phyloP scores from a whole-genome alignment of 2,797 vertebrate genomes.

The Hoplostethus mediterraneus region DNA sequence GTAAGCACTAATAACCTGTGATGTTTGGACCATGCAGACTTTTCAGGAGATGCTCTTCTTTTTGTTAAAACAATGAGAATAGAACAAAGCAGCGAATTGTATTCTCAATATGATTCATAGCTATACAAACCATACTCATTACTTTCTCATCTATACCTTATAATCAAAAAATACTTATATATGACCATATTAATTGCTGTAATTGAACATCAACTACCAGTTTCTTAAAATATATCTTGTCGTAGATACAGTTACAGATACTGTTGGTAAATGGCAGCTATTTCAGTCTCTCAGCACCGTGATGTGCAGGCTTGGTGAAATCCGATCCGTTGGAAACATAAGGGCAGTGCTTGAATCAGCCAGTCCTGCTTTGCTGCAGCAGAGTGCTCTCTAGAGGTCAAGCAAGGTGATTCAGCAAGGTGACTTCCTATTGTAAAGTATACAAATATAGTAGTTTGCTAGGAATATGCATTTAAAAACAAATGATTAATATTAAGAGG shows the following conservation, averaged over 20 bases:
- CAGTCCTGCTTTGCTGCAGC: slow-evolving; percentile 52
- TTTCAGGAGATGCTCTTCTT: neutral
- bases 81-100: too few relatives aligned
- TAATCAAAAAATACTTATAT: neutral
- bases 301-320: slow-evolving; percentile 72
- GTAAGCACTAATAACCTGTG: neutral
- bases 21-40: neutral
- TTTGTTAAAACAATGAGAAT: too few relatives aligned
- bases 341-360: slow-evolving; percentile 60
- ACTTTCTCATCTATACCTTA: too few relatives aligned
- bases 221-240: slow-evolving; percentile 52
- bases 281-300: slow-evolving; percentile 69
- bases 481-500: neutral
- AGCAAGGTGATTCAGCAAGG: slow-evolving; percentile 53
- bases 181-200: slow-evolving; percentile 3
- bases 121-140: too few relatives aligned
- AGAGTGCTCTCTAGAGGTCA: slow-evolving; percentile 32
- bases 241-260: slow-evolving; percentile 9
- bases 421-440: slow-evolving; percentile 31
- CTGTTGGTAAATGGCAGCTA: slow-evolving; percentile 66
- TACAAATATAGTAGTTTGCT: slow-evolving; percentile 3
- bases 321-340: slow-evolving; percentile 53
- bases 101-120: too few relatives aligned
- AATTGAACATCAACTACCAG: slow-evolving; percentile 5
- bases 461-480: neutral